Evolutionary conservation across 2,888 invertebrate species (phyloP).

Genomic region (Eupeodes luniger): DNA sequence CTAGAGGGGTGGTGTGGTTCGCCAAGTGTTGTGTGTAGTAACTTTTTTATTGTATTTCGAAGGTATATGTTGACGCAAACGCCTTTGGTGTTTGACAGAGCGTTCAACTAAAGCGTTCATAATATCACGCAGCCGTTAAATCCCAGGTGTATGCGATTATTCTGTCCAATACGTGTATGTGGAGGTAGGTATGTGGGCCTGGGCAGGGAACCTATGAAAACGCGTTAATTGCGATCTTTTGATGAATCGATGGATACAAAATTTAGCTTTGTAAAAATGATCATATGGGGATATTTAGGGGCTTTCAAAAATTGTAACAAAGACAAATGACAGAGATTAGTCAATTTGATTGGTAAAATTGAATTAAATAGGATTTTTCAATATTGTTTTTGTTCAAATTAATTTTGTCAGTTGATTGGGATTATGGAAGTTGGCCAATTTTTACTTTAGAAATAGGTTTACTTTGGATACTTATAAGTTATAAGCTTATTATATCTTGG

Average conservation of each 20-base stretch:
- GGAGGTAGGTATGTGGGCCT: too few species aligned
- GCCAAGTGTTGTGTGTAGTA: constrained; percentile 1
- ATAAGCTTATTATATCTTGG: too few species aligned
- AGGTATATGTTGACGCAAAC: constrained; percentile 59
- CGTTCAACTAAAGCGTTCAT: constrained; percentile 2
- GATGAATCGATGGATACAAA: constrained; percentile 48
- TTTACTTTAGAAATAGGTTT: too few species aligned
- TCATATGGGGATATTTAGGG: not conserved
- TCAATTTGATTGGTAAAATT: constrained; percentile 63
- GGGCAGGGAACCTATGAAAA: constrained; percentile 14
- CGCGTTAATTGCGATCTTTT: constrained; percentile 68
- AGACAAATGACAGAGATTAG: constrained; percentile 63
- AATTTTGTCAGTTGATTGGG: not conserved
- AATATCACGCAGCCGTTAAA: constrained; percentile 2
- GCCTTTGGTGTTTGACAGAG: constrained; percentile 51
- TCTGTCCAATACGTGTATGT: too few species aligned
- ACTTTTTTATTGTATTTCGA: constrained; percentile 16
- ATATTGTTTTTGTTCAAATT: constrained; percentile 32
- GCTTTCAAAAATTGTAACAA: constrained; percentile 47
- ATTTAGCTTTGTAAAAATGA: not conserved
- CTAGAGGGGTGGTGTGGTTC: constrained; percentile 14
- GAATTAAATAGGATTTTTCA: constrained; percentile 46
- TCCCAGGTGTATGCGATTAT: constrained; percentile 27
- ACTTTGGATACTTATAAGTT: too few species aligned
- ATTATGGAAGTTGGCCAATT: too few species aligned